Evolutionary conservation across 2,888 invertebrate species (phyloP).

Genomic region (Agrotis clavis): DNA sequence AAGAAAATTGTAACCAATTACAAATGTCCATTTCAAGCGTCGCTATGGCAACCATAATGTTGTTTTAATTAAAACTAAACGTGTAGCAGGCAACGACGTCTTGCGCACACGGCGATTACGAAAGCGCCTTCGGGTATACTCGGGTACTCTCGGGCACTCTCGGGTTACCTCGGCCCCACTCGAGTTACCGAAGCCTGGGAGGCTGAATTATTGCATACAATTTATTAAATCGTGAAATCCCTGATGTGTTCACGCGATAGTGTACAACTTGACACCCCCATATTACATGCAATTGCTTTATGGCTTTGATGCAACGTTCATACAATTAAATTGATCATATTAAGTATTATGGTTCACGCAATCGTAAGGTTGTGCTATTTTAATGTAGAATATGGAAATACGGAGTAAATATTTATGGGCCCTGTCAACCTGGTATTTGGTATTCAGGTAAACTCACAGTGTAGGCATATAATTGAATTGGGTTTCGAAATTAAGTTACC

Average conservation of each 20-base stretch:
- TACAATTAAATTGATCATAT: conserved; percentile 49
- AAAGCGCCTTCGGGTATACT: conserved; percentile 55
- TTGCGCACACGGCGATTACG: conserved; percentile 54
- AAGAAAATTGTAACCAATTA: conserved; percentile 47
- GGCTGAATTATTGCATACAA: conserved; percentile 59
- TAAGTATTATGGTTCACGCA: conserved; percentile 26
- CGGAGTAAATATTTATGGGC: conserved; percentile 17
- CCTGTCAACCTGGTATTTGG: conserved; percentile 18
- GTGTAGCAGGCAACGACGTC: conserved; percentile 32
- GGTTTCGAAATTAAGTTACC: conserved; percentile 13
- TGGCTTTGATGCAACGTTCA: conserved; percentile 42
- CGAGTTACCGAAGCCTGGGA: conserved; percentile 55
- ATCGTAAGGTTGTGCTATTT: conserved; percentile 21
- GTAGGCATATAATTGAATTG: conserved; percentile 9
- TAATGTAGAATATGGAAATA: conserved; percentile 18
- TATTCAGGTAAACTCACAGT: not conserved
- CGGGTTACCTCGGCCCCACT: conserved; percentile 58
- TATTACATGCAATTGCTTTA: conserved; percentile 42
- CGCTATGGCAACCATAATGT: conserved; percentile 44
- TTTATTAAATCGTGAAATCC: conserved; percentile 61
- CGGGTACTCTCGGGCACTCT: conserved; percentile 55
- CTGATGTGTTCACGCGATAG: conserved; percentile 56
- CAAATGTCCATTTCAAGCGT: conserved; percentile 27
- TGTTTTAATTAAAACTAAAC: conserved; percentile 61
- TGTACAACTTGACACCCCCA: conserved; percentile 50